Percentiles rank a stretch among this genome's conserved stretches.
These are phyloP conservation scores for Acanthosepion pharaonis DNA, from an alignment of 2,888 invertebrate species.

Conservation along the genomic window DNA sequence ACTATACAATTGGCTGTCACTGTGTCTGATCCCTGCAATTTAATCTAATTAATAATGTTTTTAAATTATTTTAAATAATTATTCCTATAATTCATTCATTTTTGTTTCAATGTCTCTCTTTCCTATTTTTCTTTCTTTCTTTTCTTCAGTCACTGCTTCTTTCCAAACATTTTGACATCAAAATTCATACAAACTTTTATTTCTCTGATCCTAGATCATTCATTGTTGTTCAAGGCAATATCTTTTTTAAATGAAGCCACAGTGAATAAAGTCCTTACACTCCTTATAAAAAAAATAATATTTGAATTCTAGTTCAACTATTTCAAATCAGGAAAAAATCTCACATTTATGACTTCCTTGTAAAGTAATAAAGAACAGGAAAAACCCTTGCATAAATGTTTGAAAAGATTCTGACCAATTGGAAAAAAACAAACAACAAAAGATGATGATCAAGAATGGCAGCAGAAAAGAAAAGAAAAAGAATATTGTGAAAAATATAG, in stretches of 20 bases:
- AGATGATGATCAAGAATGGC: no score
- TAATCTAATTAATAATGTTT: neutral
- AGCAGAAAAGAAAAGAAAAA: neutral
- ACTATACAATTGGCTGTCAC: neutral
- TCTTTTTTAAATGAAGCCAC: neutral
- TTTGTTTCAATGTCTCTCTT: neutral
- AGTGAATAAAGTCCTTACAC: neutral
- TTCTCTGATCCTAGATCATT: neutral
- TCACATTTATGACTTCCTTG: neutral
- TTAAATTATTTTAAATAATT: neutral
- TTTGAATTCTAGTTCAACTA: neutral
- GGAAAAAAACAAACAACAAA: no score
- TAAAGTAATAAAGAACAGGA: neutral
- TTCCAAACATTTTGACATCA: neutral
- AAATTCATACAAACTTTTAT: neutral
- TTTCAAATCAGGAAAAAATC: neutral
- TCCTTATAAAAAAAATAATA: neutral
- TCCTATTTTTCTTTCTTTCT: neutral
- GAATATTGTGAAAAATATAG: neutral
- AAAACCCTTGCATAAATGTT: no score
- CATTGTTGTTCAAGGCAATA: neutral
- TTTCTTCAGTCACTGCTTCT: neutral
- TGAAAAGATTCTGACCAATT: no score
- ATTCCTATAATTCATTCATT: neutral
- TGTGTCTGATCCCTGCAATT: neutral